A percentile compares a stretch with the other conserved stretches of the same genome.
phyloP scores from a whole-genome alignment of 2,888 invertebrate genomes.

The Octonoba sinensis region DNA sequence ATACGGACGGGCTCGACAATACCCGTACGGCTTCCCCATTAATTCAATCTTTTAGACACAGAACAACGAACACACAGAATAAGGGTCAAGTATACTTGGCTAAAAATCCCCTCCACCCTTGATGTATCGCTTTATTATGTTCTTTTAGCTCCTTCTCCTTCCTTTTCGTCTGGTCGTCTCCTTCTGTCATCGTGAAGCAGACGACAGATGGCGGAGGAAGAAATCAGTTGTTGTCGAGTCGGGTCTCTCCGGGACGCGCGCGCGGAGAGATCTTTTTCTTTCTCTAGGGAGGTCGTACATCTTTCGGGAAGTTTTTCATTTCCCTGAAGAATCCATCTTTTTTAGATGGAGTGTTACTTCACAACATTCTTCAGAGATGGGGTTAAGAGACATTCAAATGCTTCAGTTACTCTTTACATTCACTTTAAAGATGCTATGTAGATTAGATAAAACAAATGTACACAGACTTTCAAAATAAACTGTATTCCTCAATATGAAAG shows the following conservation, averaged over 20 bases:
- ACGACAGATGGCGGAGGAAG: constrained; percentile 31
- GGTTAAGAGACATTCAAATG: too few species aligned
- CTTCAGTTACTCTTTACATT: too few species aligned
- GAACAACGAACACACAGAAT: constrained; percentile 34
- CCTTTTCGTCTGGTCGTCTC: constrained; percentile 12
- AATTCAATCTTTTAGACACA: constrained; percentile 40
- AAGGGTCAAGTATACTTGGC: constrained; percentile 45
- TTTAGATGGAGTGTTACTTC: too few species aligned
- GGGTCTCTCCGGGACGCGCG: constrained; percentile 1
- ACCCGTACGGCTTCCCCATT: constrained; percentile 7
- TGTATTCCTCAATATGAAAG: too few species aligned
- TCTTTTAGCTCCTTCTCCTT: not conserved
- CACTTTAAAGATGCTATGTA: too few species aligned
- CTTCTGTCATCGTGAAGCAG: constrained; percentile 15
- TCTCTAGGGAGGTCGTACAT: not conserved
- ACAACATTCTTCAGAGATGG: too few species aligned
- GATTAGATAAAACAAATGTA: too few species aligned
- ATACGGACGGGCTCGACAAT: too few species aligned
- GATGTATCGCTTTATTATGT: constrained; percentile 11
- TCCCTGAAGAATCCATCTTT: too few species aligned
- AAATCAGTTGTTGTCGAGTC: constrained; percentile 5
- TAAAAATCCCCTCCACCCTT: constrained; percentile 9
- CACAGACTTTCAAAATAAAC: too few species aligned
- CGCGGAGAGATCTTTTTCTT: not conserved
- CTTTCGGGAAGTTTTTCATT: too few species aligned